These are phyloP conservation scores for Apamea sordens DNA, from an alignment of 2,888 invertebrate species.

Conservation along the genomic window DNA sequence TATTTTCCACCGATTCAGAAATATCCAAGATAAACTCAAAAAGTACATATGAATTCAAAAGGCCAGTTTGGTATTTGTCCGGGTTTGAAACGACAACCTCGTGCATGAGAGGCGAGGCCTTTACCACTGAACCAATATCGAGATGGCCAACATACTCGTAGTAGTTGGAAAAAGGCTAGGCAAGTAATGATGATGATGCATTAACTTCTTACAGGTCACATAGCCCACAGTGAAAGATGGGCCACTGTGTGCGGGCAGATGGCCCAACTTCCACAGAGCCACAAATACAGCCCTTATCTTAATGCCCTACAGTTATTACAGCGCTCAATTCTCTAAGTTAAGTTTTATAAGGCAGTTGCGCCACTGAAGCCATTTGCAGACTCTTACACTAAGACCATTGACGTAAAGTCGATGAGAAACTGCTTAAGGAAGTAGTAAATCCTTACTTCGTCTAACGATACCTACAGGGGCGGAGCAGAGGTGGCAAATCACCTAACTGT, in stretches of 20 bases:
- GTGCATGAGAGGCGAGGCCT: no score
- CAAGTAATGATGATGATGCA: background rate
- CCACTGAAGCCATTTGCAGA: constrained; percentile 13
- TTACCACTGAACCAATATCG: no score
- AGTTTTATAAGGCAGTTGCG: constrained; percentile 21
- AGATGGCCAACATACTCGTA: no score
- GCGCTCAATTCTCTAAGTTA: constrained; percentile 18
- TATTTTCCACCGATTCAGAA: no score
- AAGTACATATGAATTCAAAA: no score
- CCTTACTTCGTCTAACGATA: background rate
- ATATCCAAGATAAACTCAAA: no score
- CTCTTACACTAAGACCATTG: constrained; percentile 2
- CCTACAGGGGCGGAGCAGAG: background rate
- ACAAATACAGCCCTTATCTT: constrained; percentile 28
- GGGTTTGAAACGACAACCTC: no score
- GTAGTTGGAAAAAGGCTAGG: background rate
- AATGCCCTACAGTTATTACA: constrained; percentile 17
- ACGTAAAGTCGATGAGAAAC: background rate
- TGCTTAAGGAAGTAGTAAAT: background rate
- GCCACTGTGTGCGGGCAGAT: background rate
- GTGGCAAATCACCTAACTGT: constrained; percentile 48
- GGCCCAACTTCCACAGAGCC: background rate
- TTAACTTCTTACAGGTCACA: background rate
- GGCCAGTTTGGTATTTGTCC: no score
- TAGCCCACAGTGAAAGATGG: background rate